phyloP scores from a whole-genome alignment of 2,113 vertebrate genomes.

The Willisornis vidua region DNA sequence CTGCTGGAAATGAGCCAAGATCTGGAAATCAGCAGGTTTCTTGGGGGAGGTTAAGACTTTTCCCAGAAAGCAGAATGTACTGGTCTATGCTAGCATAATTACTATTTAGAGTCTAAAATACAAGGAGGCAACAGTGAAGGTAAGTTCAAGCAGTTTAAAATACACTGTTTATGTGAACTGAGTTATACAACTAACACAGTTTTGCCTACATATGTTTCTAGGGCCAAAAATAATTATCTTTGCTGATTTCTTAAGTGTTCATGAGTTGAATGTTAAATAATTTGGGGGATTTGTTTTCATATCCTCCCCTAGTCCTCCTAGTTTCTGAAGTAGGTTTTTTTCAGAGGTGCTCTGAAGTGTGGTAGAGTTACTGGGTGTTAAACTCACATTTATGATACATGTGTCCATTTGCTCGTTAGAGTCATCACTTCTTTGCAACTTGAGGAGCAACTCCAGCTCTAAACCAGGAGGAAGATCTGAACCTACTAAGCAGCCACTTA shows the following conservation, averaged over 20 bases:
- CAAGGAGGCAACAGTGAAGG: not conserved
- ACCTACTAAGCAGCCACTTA: conserved; percentile 73
- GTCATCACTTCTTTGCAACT: conserved; percentile 21
- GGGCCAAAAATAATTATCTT: conserved; percentile 2
- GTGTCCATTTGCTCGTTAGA: conserved; percentile 5
- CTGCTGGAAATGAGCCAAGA: conserved; percentile 8
- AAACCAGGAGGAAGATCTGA: conserved; percentile 56
- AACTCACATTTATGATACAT: not conserved
- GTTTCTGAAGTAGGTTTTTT: not conserved
- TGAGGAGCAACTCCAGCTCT: conserved; percentile 55
- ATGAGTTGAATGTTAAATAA: not conserved
- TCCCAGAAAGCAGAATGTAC: not conserved
- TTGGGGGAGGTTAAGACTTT: conserved; percentile 11
- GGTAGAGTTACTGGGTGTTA: not conserved
- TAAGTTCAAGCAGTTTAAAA: conserved; percentile 25
- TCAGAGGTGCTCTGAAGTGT: not conserved
- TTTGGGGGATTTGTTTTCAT: not conserved
- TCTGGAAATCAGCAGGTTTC: not conserved
- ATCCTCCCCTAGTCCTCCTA: not conserved
- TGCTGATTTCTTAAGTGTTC: not conserved
- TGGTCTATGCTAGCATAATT: not conserved
- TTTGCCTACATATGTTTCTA: not conserved
- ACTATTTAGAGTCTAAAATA: not conserved
- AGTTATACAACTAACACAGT: conserved; percentile 34
- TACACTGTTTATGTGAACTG: not conserved